Conservation (phyloP, 2,797 vertebrate species). For the Eulemur coronatus region DNA sequence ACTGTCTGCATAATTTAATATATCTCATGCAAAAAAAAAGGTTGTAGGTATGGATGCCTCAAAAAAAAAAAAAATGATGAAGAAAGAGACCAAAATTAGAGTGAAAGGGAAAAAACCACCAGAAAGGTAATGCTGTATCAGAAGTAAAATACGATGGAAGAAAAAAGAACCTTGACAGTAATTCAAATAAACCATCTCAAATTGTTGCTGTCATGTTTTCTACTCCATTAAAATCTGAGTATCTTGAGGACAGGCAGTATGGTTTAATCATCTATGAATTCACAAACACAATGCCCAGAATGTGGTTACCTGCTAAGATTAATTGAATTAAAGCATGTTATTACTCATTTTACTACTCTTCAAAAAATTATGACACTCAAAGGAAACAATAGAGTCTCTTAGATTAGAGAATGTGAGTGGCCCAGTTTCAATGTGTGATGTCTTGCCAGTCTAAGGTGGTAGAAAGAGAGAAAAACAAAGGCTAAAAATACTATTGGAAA, state of each 20-base stretch:
- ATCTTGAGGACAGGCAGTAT: not conserved
- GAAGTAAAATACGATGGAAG: not conserved
- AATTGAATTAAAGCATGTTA: slow-evolving; percentile 1
- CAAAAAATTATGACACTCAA: not conserved
- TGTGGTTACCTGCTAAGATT: not conserved
- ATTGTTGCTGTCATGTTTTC: not conserved
- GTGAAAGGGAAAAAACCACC: not conserved
- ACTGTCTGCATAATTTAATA: slow-evolving; percentile 18
- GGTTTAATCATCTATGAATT: slow-evolving; percentile 36
- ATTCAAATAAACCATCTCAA: slow-evolving; percentile 33
- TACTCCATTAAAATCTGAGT: slow-evolving; percentile 19
- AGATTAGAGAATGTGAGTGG: not conserved
- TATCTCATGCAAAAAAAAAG: not conserved
- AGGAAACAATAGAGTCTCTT: not conserved
- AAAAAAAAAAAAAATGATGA: not conserved
- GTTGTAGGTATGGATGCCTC: not conserved
- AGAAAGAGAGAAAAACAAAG: not conserved
- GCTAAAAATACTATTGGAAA: not conserved
- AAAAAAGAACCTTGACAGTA: not conserved
- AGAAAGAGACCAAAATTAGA: not conserved
- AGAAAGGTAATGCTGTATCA: not conserved
- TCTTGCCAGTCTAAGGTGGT: not conserved
- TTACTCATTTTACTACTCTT: not conserved
- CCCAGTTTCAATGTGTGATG: not conserved
- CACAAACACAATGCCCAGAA: not conserved